Percentiles rank a stretch among this genome's conserved stretches.
Conservation (phyloP, 2,888 invertebrate genomes). For the Pammene aurita region DNA sequence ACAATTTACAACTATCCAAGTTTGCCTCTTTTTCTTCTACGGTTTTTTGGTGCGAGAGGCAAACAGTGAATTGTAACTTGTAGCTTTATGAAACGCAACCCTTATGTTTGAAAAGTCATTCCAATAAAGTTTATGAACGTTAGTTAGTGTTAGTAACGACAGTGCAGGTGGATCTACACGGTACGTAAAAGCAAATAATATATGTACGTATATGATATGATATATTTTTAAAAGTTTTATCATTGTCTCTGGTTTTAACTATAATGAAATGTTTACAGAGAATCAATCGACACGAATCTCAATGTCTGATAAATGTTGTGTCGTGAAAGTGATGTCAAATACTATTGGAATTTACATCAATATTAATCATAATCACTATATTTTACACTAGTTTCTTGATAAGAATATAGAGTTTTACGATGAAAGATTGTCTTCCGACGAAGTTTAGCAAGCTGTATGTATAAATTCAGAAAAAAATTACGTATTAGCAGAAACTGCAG, state of each 20-base stretch:
- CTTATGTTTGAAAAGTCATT: no score
- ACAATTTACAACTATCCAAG: no score
- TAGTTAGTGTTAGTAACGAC: no score
- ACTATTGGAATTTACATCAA: neutral
- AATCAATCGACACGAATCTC: slow-evolving; percentile 2
- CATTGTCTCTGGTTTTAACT: neutral
- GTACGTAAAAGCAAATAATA: no score
- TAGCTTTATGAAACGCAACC: no score
- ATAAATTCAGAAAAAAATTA: neutral
- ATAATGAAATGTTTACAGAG: neutral
- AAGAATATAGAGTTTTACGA: neutral
- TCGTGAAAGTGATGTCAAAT: neutral
- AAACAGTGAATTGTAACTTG: no score
- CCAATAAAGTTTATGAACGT: no score
- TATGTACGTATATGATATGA: no score
- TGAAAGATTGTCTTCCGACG: slow-evolving; percentile 4
- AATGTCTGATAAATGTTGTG: slow-evolving; percentile 30
- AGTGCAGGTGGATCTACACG: no score
- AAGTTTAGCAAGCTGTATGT: neutral
- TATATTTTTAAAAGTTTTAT: no score
- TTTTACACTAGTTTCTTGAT: neutral
- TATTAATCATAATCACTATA: neutral
- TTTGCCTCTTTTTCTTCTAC: no score
- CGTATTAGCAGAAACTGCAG: neutral
- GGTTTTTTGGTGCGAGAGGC: no score